These are phyloP conservation scores for Tonatia bakeri DNA, from an alignment of 2,113 vertebrate species.

Conservation along the genomic window DNA sequence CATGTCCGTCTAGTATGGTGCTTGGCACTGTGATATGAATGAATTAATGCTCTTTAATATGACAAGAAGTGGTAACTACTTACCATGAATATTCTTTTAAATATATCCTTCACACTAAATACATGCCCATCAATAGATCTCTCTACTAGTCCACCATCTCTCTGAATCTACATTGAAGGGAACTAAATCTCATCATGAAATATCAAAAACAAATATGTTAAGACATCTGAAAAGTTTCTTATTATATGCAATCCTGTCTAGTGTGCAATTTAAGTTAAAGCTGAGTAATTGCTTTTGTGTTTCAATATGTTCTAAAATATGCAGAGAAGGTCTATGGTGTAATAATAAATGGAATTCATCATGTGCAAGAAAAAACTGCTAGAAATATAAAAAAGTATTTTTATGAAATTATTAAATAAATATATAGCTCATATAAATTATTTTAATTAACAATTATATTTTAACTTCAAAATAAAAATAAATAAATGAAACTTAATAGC, in stretches of 20 bases:
- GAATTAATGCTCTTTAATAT: background rate
- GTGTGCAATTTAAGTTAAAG: background rate
- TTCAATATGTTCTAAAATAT: background rate
- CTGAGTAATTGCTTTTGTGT: background rate
- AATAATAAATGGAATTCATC: background rate
- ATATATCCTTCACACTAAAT: too few species aligned
- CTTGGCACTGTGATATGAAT: background rate
- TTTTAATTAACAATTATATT: background rate
- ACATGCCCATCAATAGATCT: background rate
- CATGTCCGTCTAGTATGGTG: background rate
- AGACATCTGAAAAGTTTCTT: background rate
- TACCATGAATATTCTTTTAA: background rate
- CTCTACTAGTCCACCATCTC: background rate
- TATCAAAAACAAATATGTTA: background rate
- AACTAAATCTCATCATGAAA: background rate
- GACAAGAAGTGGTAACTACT: background rate
- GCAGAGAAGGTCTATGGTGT: background rate
- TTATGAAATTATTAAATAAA: background rate
- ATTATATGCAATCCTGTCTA: background rate
- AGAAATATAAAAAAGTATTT: background rate
- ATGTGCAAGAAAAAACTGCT: background rate
- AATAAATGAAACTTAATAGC: background rate
- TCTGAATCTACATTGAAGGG: background rate
- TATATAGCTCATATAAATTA: background rate
- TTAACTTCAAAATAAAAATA: background rate